A percentile compares a stretch with the other conserved stretches of the same genome.
Evolutionary conservation across 2,888 invertebrate species (phyloP).

Genomic region (Labia minor): DNA sequence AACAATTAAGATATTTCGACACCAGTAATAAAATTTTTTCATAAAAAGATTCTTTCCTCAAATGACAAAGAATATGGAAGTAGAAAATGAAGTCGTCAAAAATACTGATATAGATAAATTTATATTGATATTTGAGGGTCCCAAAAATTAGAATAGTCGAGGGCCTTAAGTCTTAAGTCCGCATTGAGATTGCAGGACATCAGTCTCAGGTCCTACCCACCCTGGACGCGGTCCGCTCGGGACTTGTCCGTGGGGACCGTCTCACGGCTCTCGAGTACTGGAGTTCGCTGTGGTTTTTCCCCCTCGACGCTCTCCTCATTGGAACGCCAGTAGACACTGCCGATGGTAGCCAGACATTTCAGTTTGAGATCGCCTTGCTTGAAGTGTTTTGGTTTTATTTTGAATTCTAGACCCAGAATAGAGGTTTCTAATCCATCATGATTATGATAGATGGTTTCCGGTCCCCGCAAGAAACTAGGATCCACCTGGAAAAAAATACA

Average conservation of each 20-base stretch:
- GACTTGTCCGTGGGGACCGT: conserved; percentile 41
- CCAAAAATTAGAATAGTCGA: no score
- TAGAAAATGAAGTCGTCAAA: no score
- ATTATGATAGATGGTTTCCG: conserved; percentile 42
- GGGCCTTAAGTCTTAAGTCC: no score
- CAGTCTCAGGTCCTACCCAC: conserved; percentile 34
- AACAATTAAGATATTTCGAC: no score
- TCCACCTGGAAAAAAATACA: conserved; percentile 40
- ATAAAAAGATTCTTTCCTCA: no score
- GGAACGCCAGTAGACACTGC: conserved; percentile 73
- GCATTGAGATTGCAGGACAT: no score
- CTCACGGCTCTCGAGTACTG: conserved; percentile 66
- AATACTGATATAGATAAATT: no score
- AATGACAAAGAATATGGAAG: no score
- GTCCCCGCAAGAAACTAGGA: conserved; percentile 40
- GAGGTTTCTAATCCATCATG: conserved; percentile 65
- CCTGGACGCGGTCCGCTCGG: conserved; percentile 64
- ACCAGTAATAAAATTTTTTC: no score
- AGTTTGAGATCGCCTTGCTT: conserved; percentile 70
- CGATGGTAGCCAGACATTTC: conserved; percentile 80
- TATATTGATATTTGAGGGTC: no score
- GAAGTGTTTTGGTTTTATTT: conserved; percentile 70
- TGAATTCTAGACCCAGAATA: conserved; percentile 66
- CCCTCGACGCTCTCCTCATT: conserved; percentile 82
- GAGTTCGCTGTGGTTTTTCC: conserved; percentile 56